A percentile compares a stretch with the other conserved stretches of the same genome.
These are phyloP conservation scores for Papilio polyxenes DNA, from an alignment of 1,140 invertebrate species.

Conservation along the genomic window DNA sequence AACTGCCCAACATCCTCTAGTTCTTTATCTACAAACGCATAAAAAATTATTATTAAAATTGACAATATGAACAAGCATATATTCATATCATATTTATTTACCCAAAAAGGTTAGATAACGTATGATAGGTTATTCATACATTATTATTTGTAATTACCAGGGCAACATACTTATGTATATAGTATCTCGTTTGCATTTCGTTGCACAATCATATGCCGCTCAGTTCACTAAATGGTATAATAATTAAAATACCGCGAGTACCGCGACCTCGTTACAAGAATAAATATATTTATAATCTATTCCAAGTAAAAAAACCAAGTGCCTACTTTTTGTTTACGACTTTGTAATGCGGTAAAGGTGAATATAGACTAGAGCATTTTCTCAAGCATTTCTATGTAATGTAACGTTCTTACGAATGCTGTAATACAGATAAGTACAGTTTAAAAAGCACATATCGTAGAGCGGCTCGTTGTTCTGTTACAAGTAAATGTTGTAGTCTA, in stretches of 20 bases:
- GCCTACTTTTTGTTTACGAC: too few relatives aligned
- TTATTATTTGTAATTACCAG: not conserved
- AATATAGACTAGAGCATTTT: too few relatives aligned
- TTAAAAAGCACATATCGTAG: too few relatives aligned
- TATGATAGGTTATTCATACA: not conserved
- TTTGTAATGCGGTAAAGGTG: too few relatives aligned
- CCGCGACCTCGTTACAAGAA: conserved; percentile 10
- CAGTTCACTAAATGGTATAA: conserved; percentile 3
- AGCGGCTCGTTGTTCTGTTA: too few relatives aligned
- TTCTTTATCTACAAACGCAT: not conserved
- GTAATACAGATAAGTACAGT: too few relatives aligned
- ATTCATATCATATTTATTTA: not conserved
- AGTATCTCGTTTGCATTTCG: not conserved
- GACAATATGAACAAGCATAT: not conserved
- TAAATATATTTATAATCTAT: not conserved
- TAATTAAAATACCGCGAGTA: conserved; percentile 10
- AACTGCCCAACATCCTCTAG: not conserved
- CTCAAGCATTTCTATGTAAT: too few relatives aligned
- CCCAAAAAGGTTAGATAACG: not conserved
- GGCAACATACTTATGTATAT: not conserved
- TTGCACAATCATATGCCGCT: not conserved
- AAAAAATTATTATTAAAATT: not conserved
- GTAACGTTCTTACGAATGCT: too few relatives aligned
- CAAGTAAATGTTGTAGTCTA: too few relatives aligned
- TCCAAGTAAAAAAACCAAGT: not conserved